Evolutionary conservation across 2,888 invertebrate species (phyloP).

Genomic region (Ectemnius cavifrons): DNA sequence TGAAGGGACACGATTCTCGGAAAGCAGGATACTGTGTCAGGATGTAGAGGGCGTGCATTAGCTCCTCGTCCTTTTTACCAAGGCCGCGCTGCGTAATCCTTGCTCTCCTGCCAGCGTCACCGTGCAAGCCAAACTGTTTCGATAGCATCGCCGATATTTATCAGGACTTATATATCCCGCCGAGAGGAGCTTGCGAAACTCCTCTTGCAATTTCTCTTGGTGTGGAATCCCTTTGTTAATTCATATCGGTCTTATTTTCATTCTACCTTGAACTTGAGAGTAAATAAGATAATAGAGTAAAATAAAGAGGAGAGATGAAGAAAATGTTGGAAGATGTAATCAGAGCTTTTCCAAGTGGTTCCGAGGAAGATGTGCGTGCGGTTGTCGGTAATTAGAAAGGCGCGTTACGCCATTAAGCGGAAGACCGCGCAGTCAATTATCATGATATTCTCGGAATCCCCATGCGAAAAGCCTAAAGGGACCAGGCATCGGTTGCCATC

Average conservation of each 20-base stretch:
- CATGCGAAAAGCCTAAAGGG: not conserved
- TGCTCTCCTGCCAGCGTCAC: too few relatives aligned
- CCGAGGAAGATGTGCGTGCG: constrained; percentile 25
- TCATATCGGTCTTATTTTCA: too few relatives aligned
- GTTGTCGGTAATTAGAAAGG: constrained; percentile 15
- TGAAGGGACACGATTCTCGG: constrained; percentile 11
- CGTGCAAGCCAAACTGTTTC: too few relatives aligned
- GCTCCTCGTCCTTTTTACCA: constrained; percentile 17
- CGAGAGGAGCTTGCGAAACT: not conserved
- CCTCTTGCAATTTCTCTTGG: too few relatives aligned
- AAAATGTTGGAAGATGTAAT: constrained; percentile 22
- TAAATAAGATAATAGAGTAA: too few relatives aligned
- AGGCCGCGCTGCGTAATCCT: constrained; percentile 22
- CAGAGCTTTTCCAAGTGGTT: constrained; percentile 24
- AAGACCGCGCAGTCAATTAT: not conserved
- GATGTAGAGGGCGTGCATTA: constrained; percentile 22
- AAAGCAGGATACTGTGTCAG: constrained; percentile 38
- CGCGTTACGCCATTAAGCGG: constrained; percentile 26
- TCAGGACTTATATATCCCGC: constrained; percentile 1
- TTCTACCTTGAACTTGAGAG: too few relatives aligned
- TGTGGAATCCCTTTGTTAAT: too few relatives aligned
- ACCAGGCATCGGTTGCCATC: too few relatives aligned
- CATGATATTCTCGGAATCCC: constrained; percentile 13
- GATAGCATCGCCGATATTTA: not conserved
- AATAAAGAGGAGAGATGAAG: too few relatives aligned